Percentiles rank a stretch among this genome's conserved stretches.
phyloP scores from a whole-genome alignment of 2,888 invertebrate genomes.

The Amiota mariae region DNA sequence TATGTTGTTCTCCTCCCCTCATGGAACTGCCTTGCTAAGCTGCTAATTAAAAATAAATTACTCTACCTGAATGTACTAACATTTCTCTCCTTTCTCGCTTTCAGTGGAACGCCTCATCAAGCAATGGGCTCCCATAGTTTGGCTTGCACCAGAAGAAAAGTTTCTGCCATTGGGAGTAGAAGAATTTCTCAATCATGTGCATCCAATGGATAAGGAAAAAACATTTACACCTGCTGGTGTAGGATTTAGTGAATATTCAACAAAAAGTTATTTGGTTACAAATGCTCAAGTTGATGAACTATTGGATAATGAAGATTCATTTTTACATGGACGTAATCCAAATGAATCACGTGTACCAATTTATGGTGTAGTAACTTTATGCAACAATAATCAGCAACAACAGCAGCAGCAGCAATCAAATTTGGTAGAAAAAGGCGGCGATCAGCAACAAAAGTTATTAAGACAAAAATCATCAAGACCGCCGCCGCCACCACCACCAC shows the following conservation, averaged over 20 bases:
- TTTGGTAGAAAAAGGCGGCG: conserved; percentile 8
- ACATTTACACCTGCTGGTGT: conserved; percentile 60
- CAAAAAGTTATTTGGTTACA: conserved; percentile 75
- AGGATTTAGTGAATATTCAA: conserved; percentile 69
- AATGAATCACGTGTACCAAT: conserved; percentile 76
- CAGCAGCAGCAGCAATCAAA: conserved; percentile 1
- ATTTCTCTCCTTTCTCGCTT: conserved; percentile 5
- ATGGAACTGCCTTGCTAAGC: neutral
- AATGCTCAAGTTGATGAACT: conserved; percentile 73
- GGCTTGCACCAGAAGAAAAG: conserved; percentile 79
- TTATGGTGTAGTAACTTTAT: conserved; percentile 77
- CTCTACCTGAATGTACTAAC: neutral
- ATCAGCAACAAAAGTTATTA: neutral
- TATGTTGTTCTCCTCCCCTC: neutral
- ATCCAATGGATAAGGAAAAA: conserved; percentile 70
- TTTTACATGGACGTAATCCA: conserved; percentile 78
- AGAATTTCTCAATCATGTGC: conserved; percentile 77
- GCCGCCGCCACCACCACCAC: too few species aligned
- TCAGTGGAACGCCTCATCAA: conserved; percentile 75
- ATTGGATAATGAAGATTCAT: conserved; percentile 74
- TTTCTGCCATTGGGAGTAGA: conserved; percentile 79
- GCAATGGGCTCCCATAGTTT: conserved; percentile 80
- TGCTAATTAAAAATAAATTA: conserved; percentile 5
- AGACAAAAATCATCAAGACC: conserved; percentile 16
- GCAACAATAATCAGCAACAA: too few species aligned